Conservation (phyloP, 2,113 vertebrate species). For the Callorhinus ursinus region DNA sequence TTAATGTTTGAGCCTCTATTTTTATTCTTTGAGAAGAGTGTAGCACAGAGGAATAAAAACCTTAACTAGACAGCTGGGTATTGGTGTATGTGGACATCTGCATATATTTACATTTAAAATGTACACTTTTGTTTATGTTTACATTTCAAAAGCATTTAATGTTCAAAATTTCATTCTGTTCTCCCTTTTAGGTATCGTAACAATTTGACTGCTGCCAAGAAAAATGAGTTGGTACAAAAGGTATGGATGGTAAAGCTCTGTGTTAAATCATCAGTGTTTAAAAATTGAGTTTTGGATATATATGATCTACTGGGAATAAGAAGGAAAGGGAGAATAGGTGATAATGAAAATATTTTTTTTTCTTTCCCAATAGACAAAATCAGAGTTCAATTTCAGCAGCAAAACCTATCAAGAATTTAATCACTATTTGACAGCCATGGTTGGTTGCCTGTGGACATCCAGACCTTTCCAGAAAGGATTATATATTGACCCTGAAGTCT, state of each 20-base stretch:
- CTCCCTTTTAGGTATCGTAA: constrained; percentile 89
- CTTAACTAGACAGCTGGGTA: background rate
- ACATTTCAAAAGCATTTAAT: background rate
- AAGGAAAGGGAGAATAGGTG: background rate
- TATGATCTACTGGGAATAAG: background rate
- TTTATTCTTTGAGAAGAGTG: constrained; percentile 34
- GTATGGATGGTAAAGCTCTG: constrained; percentile 82
- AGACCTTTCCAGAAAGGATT: constrained; percentile 86
- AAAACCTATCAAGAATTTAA: constrained; percentile 92
- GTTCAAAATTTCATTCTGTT: constrained; percentile 30
- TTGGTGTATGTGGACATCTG: constrained; percentile 3
- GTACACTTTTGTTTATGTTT: constrained; percentile 10
- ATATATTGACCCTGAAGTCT: constrained; percentile 83
- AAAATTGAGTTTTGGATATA: constrained; percentile 32
- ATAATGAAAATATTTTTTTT: constrained; percentile 30
- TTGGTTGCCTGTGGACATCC: constrained; percentile 94
- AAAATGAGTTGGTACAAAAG: constrained; percentile 87
- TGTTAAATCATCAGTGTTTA: constrained; percentile 13
- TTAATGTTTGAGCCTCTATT: constrained; percentile 10
- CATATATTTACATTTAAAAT: constrained; percentile 51
- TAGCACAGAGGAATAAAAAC: background rate
- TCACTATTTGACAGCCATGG: constrained; percentile 90
- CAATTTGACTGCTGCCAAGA: constrained; percentile 93
- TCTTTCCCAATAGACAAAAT: constrained; percentile 79
- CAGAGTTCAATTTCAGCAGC: constrained; percentile 89